Percentiles rank a stretch among this genome's conserved stretches.
These are phyloP conservation scores for Mirounga angustirostris DNA, from an alignment of 2,113 vertebrate genomes.

Conservation along the genomic window DNA sequence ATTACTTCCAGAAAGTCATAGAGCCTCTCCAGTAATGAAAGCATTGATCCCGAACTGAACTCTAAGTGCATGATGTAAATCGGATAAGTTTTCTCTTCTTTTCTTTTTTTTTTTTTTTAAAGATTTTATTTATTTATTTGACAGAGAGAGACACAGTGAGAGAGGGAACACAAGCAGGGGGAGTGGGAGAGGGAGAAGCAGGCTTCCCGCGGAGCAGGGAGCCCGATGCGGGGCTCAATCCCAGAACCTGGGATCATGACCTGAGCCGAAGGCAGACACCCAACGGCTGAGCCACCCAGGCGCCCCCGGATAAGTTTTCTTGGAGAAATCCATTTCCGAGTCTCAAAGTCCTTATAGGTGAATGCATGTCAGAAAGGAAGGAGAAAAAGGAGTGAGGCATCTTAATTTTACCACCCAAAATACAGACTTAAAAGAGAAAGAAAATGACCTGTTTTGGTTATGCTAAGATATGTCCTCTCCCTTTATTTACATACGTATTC, in stretches of 20 bases:
- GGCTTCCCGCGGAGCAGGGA: too few species aligned
- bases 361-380: background rate
- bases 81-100: background rate
- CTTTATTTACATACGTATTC: background rate
- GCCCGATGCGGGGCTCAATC: too few species aligned
- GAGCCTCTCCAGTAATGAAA: constrained; percentile 31
- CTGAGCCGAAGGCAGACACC: too few species aligned
- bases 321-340: constrained; percentile 45
- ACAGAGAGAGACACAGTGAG: too few species aligned
- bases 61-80: constrained; percentile 1
- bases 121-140: too few species aligned
- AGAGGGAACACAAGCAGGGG: too few species aligned
- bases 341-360: background rate
- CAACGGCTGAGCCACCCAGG: too few species aligned
- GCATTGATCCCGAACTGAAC: constrained; percentile 45
- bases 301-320: background rate
- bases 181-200: too few species aligned
- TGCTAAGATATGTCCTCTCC: background rate
- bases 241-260: too few species aligned
- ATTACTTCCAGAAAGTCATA: constrained; percentile 30
- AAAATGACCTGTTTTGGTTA: background rate
- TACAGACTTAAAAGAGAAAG: too few species aligned
- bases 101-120: too few species aligned
- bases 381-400: background rate
- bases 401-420: background rate